Evolutionary conservation across 2,113 vertebrate species (phyloP), one percentile per base, ranked within the genome.

Genomic region (Amblyopsis rosae): DNA sequence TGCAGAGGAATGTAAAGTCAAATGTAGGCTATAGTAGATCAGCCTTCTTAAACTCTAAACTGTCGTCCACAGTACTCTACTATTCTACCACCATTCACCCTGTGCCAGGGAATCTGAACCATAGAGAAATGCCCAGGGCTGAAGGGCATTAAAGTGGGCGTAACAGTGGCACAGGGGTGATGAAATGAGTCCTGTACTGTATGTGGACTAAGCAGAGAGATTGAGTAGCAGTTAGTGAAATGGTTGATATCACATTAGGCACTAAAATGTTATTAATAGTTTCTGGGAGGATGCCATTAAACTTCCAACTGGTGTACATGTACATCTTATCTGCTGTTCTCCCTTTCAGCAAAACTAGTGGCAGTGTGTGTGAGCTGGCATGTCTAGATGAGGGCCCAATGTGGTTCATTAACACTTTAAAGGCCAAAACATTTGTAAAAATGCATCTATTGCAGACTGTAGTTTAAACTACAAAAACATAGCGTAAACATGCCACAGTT

Each of bases 191-290:
- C 77, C 64, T 17, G 32, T n/a, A 69, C 75, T 79, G 74, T 79
- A 71, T 82, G 73, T n/a, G 66, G 76, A 76, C 67, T 10, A 3
- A 67, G 76, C 75, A 67, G 57, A 1, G 57, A 3, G 69, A 68
- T 72, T 46, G 33, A 72, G 54, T 55, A 51, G 15, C 12, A 19
- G 53, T 41, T 51, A 65, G 82, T 78, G 79, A 80, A 79, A 79
- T 35, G 62, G 62, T 70, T 54, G 70, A 77, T 65, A 50, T 69
- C 26, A 48, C 64, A 48, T 69, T 67, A 26, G 55, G 59, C 72
- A 57, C 63, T 62, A 17, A 0, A 9, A 6, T 32, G 48, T 81
- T 87, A 89, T 89, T 87, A 86, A 86, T 88, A 83, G 65, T 60
- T 60, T 67, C 73, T 88, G 84, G 81, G 35, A 46, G 13, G 61